Conservation (phyloP, 2,888 invertebrate species). For the Cantharis rufa region DNA sequence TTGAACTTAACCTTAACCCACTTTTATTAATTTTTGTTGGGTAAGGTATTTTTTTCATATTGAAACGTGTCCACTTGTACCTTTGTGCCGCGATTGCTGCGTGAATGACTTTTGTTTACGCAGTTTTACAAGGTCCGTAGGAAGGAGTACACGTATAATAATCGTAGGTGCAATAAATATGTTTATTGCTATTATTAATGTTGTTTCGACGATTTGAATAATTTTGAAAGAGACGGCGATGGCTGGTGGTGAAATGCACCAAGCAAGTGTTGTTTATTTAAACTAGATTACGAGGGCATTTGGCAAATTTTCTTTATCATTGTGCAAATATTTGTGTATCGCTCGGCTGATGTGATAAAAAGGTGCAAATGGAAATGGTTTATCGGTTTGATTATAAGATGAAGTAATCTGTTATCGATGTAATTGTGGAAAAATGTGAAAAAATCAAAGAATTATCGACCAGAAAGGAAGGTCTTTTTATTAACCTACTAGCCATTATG, state of each 20-base stretch:
- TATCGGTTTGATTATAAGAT: neutral
- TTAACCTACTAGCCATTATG: constrained; percentile 10
- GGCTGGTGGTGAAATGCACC: neutral
- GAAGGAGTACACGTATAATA: neutral
- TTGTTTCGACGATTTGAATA: neutral
- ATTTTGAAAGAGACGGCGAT: neutral
- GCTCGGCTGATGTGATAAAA: neutral
- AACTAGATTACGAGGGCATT: neutral
- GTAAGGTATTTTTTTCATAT: neutral
- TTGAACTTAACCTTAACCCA: neutral
- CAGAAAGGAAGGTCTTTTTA: constrained; percentile 1
- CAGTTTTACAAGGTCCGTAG: neutral
- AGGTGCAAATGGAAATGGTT: neutral
- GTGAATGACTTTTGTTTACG: neutral
- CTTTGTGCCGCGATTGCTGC: neutral
- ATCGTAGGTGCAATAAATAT: neutral
- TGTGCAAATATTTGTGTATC: neutral
- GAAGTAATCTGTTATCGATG: neutral
- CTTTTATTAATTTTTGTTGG: neutral
- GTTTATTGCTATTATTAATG: neutral
- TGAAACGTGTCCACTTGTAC: neutral
- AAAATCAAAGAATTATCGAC: constrained; percentile 16
- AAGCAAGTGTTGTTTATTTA: neutral
- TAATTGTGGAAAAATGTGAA: neutral
- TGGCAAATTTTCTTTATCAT: neutral